phyloP scores from a whole-genome alignment of 2,888 invertebrate species.

The Eupithecia tripunctaria region DNA sequence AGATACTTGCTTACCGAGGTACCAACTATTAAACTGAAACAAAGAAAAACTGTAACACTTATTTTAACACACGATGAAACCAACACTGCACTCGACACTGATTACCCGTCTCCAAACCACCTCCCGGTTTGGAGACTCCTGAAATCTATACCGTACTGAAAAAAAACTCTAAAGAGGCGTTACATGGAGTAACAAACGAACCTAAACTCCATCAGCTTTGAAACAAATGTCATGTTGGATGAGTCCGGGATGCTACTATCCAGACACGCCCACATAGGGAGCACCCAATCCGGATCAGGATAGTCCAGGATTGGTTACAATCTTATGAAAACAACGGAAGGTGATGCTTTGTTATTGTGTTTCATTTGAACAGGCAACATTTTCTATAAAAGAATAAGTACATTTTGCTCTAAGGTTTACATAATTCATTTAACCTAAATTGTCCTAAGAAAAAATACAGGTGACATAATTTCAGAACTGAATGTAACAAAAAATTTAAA shows the following conservation, averaged over 20 bases:
- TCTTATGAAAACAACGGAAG: conserved; percentile 66
- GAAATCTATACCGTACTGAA: conserved; percentile 69
- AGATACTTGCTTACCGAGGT: conserved; percentile 8
- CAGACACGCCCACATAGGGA: conserved; percentile 65
- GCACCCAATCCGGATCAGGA: conserved; percentile 63
- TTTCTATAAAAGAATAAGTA: conserved; percentile 4
- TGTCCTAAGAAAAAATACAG: neutral
- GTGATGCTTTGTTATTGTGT: conserved; percentile 67
- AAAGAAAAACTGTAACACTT: conserved; percentile 18
- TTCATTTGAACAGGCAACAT: conserved; percentile 65
- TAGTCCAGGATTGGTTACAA: conserved; percentile 74
- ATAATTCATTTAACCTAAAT: neutral
- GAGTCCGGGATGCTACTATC: conserved; percentile 58
- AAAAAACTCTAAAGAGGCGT: conserved; percentile 68
- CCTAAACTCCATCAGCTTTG: conserved; percentile 59
- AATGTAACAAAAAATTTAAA: too few species aligned
- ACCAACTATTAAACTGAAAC: conserved; percentile 10
- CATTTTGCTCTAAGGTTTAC: neutral
- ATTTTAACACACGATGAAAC: conserved; percentile 13
- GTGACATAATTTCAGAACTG: too few species aligned
- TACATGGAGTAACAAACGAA: conserved; percentile 58
- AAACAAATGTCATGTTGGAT: conserved; percentile 61
- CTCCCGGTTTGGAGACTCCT: conserved; percentile 58
- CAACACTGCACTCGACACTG: conserved; percentile 44
- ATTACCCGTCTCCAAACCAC: conserved; percentile 50